phyloP scores from a whole-genome alignment of 2,888 invertebrate species.

The Lamproptera curius region DNA sequence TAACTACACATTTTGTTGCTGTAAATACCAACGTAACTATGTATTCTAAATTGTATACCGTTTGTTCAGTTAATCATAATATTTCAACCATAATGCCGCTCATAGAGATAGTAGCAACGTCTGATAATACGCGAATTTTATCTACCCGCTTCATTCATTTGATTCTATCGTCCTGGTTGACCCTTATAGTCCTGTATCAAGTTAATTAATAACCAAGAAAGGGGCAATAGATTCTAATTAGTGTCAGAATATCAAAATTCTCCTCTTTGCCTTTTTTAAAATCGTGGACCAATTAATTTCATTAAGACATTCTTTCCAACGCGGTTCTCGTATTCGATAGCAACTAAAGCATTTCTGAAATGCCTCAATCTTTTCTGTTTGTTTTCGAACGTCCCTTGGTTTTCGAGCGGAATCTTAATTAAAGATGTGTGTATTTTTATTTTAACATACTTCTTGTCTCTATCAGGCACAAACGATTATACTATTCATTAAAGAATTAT shows the following conservation, averaged over 20 bases:
- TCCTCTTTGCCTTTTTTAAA: slow-evolving; percentile 54
- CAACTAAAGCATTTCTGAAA: slow-evolving; percentile 57
- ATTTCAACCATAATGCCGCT: no score
- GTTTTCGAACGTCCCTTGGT: slow-evolving; percentile 37
- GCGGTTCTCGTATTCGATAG: slow-evolving; percentile 54
- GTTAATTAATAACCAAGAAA: slow-evolving; percentile 18
- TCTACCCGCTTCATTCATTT: no score
- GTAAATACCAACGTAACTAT: no score
- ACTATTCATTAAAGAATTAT: slow-evolving; percentile 9
- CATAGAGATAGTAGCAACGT: no score
- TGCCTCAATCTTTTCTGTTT: slow-evolving; percentile 42
- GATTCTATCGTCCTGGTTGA: not conserved
- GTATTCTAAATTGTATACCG: no score
- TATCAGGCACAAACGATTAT: slow-evolving; percentile 19
- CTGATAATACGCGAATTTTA: no score
- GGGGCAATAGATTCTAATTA: slow-evolving; percentile 62
- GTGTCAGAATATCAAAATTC: slow-evolving; percentile 50
- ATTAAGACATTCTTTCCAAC: slow-evolving; percentile 66
- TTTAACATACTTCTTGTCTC: slow-evolving; percentile 18
- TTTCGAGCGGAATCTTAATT: slow-evolving; percentile 68
- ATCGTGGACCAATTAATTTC: slow-evolving; percentile 67
- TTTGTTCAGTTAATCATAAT: no score
- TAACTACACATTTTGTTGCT: no score
- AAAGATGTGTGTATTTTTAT: slow-evolving; percentile 35
- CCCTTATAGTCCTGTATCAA: slow-evolving; percentile 1